Conservation (phyloP, 2,113 vertebrate species). For the Corydoras sp. region DNA sequence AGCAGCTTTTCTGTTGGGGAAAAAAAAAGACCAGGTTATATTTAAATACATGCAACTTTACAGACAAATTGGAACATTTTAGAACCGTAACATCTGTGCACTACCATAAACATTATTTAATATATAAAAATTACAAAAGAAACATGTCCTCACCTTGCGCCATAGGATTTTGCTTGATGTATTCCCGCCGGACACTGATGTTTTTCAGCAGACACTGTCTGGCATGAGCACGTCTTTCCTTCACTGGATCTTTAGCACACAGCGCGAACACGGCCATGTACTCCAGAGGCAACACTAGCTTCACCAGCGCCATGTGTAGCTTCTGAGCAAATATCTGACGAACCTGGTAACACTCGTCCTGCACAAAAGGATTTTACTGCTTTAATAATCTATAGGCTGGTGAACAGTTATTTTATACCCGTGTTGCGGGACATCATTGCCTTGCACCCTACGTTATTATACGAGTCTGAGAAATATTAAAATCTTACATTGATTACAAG, state of each 20-base stretch:
- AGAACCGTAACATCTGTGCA: no score
- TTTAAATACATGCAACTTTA: no score
- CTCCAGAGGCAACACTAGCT: constrained; percentile 89
- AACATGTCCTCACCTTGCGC: constrained; percentile 75
- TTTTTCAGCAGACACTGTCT: constrained; percentile 98
- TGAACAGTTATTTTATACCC: neutral
- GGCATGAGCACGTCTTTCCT: constrained; percentile 93
- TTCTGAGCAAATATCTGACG: constrained; percentile 98
- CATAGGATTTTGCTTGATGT: constrained; percentile 93
- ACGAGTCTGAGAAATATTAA: neutral
- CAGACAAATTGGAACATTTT: no score
- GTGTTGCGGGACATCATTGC: no score
- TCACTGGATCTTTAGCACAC: constrained; percentile 98
- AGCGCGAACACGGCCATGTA: constrained; percentile 96
- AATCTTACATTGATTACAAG: constrained; percentile 95
- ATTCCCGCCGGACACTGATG: constrained; percentile 95
- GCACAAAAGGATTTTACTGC: constrained; percentile 27
- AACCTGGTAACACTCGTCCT: constrained; percentile 99
- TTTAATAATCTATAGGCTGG: neutral
- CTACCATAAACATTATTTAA: no score
- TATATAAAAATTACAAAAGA: no score
- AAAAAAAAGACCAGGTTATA: neutral
- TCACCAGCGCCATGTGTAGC: constrained; percentile 91
- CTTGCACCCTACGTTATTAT: no score
- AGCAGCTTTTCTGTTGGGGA: constrained; percentile 82